phyloP scores from a whole-genome alignment of 2,888 invertebrate genomes.

The Catotricha subobsoleta region DNA sequence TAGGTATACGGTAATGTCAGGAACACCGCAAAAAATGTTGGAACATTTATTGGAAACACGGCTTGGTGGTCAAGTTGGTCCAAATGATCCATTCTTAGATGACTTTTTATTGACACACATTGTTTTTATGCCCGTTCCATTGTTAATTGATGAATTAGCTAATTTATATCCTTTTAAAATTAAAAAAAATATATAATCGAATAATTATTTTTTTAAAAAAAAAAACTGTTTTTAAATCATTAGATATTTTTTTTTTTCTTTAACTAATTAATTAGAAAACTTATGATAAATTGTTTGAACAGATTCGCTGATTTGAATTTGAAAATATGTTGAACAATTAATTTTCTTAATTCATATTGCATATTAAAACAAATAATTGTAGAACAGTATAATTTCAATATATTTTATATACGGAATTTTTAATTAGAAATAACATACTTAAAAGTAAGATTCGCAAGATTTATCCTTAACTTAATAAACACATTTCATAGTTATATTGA shows the following conservation, averaged over 20 bases:
- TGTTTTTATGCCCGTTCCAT: slow-evolving; percentile 61
- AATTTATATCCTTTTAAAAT: slow-evolving; percentile 56
- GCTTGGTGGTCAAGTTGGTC: slow-evolving; percentile 41
- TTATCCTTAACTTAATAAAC: no score
- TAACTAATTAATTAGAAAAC: not conserved
- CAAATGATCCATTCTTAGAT: slow-evolving; percentile 57
- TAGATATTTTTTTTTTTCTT: not conserved
- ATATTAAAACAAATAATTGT: no score
- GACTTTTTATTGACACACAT: slow-evolving; percentile 70
- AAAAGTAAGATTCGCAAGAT: no score
- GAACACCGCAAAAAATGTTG: slow-evolving; percentile 69
- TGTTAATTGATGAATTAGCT: slow-evolving; percentile 51
- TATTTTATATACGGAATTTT: no score
- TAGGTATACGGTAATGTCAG: slow-evolving; percentile 77
- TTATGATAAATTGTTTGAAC: no score
- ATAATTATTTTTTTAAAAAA: no score
- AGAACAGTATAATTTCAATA: no score
- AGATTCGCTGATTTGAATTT: no score
- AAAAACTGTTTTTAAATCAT: not conserved
- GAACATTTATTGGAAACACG: slow-evolving; percentile 69
- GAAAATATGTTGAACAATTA: no score
- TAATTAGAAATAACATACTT: no score
- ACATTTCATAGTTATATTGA: slow-evolving; percentile 36
- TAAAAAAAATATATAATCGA: not conserved
- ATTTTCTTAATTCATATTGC: no score